These are phyloP conservation scores for Siphamia tubifer DNA, from an alignment of 2,113 vertebrate species.

Conservation along the genomic window DNA sequence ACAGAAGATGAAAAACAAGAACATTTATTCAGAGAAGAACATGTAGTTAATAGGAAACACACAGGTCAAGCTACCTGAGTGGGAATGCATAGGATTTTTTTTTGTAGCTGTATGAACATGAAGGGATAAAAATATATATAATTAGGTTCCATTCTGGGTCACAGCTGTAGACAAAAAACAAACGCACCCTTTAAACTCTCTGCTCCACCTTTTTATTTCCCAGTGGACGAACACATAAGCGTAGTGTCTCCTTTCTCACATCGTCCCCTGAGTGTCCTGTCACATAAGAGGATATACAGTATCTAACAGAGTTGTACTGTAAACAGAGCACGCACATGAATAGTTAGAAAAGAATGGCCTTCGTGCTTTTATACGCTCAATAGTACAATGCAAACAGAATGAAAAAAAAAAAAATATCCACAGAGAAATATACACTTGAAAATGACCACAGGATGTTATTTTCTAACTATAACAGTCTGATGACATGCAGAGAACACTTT, in stretches of 20 bases:
- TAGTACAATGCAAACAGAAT: neutral
- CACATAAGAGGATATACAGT: neutral
- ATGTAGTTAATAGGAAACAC: neutral
- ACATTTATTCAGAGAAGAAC: slow-evolving; percentile 3
- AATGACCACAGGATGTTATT: neutral
- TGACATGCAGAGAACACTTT: neutral
- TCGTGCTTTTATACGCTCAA: slow-evolving; percentile 20
- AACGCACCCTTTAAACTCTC: slow-evolving; percentile 19
- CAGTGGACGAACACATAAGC: neutral
- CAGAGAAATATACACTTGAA: neutral
- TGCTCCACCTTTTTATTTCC: slow-evolving; percentile 26
- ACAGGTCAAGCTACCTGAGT: neutral
- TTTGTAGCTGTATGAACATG: neutral
- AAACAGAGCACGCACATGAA: neutral
- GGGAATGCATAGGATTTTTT: neutral
- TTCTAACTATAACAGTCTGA: neutral
- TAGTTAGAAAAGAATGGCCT: slow-evolving; percentile 11
- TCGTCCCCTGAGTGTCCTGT: slow-evolving; percentile 21
- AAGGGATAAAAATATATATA: slow-evolving; percentile 27
- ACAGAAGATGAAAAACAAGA: slow-evolving; percentile 9
- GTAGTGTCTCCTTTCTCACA: neutral
- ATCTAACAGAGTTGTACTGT: neutral
- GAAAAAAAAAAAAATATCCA: neutral
- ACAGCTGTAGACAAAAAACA: slow-evolving; percentile 37
- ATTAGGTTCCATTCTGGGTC: slow-evolving; percentile 43